Evolutionary conservation across 53 echinoderm and acorn worm species (phyloP).

Genomic region (Mesocentrotus franciscanus): DNA sequence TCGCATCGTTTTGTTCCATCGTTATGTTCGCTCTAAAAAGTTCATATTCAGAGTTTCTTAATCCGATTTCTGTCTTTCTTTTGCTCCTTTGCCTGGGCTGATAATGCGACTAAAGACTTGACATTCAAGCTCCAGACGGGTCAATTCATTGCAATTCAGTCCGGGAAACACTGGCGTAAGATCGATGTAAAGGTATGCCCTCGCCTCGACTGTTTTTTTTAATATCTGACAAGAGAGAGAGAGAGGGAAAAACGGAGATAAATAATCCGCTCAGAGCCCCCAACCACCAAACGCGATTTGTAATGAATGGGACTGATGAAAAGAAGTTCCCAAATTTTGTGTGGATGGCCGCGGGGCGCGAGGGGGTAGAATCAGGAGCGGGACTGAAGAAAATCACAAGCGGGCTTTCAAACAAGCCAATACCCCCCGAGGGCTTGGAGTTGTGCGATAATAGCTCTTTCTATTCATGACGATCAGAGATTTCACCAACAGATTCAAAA

Average conservation of each 20-base stretch:
- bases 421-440: constrained; percentile 16
- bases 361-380: background rate
- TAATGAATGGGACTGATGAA: constrained; percentile 47
- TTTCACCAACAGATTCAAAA: constrained; percentile 45
- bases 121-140: constrained; percentile 35
- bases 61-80: constrained; percentile 17
- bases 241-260: constrained; percentile 32
- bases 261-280: constrained; percentile 42
- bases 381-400: constrained; percentile 1
- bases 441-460: constrained; percentile 48
- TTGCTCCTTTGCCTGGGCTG: background rate
- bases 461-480: constrained; percentile 27
- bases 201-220: background rate
- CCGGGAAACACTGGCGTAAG: background rate
- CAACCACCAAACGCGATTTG: constrained; percentile 62
- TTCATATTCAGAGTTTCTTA: constrained; percentile 27
- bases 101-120: constrained; percentile 54
- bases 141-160: constrained; percentile 25
- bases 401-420: constrained; percentile 43
- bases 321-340: constrained; percentile 8
- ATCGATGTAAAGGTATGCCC: constrained; percentile 59
- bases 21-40: constrained; percentile 60
- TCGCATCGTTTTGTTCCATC: constrained; percentile 9
- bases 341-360: constrained; percentile 44
- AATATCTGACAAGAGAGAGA: background rate